These are phyloP conservation scores for Platygyra sinensis DNA, from an alignment of 64 coral and sea anemone genomes.

Conservation along the genomic window DNA sequence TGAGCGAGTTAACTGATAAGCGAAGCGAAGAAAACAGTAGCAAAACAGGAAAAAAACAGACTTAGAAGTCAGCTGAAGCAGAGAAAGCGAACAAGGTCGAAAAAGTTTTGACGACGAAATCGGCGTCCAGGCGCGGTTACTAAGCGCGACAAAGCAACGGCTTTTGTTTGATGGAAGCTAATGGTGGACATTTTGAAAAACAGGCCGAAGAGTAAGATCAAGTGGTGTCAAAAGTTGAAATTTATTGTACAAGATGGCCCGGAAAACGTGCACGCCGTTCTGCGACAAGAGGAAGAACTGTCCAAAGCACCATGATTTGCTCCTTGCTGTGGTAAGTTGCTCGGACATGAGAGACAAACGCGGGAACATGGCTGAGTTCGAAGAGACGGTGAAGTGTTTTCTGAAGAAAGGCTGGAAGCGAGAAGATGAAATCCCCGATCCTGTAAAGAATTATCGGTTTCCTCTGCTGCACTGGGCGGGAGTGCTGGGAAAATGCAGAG, in stretches of 20 bases:
- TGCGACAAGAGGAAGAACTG: slow-evolving; percentile 19
- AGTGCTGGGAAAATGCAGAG: slow-evolving; percentile 46
- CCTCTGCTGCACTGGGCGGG: slow-evolving; percentile 57
- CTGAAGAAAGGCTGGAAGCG: slow-evolving; percentile 60
- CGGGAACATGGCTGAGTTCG: neutral
- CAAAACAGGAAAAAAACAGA: neutral
- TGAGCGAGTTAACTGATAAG: neutral
- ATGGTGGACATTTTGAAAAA: too few relatives aligned
- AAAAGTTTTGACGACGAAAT: neutral
- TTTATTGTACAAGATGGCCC: slow-evolving; percentile 34
- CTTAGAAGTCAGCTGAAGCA: too few relatives aligned
- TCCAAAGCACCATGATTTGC: slow-evolving; percentile 47
- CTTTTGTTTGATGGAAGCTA: too few relatives aligned
- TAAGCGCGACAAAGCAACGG: neutral
- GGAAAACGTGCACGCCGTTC: slow-evolving; percentile 39
- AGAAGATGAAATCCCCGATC: slow-evolving; percentile 48
- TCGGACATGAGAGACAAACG: neutral
- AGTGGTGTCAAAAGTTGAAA: neutral
- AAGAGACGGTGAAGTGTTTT: neutral
- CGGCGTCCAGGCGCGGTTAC: slow-evolving; percentile 14
- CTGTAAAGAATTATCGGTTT: slow-evolving; percentile 36
- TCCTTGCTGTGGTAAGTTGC: slow-evolving; percentile 3
- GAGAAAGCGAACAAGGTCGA: neutral
- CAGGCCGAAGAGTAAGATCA: too few relatives aligned
- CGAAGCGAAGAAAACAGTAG: neutral